Evolutionary conservation across 2,113 vertebrate species (phyloP).

Genomic region (Cyphomyrus discorhynchus): DNA sequence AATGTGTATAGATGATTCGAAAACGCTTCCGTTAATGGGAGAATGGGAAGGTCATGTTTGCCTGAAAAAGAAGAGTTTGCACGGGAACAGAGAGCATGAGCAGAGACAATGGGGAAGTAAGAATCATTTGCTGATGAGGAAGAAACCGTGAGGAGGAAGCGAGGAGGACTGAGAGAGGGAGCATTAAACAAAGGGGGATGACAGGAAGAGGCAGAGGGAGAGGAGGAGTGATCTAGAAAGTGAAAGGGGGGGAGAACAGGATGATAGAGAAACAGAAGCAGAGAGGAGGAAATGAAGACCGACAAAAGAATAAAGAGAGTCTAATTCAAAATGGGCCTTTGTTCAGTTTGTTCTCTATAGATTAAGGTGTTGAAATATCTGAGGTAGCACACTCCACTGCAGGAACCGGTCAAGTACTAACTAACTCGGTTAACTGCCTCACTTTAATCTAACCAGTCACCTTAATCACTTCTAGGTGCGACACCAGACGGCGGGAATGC

Average conservation of each 20-base stretch:
- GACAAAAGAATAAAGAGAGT: background rate
- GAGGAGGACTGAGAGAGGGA: conserved; percentile 25
- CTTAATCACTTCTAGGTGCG: background rate
- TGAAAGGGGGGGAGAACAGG: conserved; percentile 24
- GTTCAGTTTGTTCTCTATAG: background rate
- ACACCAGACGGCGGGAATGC: background rate
- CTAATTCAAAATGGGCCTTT: background rate
- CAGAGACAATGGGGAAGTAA: conserved; percentile 52
- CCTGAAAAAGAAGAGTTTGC: conserved; percentile 43
- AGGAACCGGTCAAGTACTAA: background rate
- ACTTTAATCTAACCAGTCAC: background rate
- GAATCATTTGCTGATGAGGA: conserved; percentile 39
- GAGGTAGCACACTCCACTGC: background rate
- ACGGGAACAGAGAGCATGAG: conserved; percentile 53
- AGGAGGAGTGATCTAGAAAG: conserved; percentile 18
- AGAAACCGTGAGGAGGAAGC: conserved; percentile 41
- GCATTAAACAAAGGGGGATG: conserved; percentile 27
- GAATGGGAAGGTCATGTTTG: conserved; percentile 39
- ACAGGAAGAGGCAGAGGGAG: background rate
- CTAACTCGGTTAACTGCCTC: background rate
- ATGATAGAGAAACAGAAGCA: conserved; percentile 31
- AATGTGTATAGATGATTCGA: conserved; percentile 23
- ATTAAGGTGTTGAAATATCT: background rate
- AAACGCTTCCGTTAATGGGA: conserved; percentile 59
- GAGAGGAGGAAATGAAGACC: background rate